phyloP scores from a whole-genome alignment of 2,113 vertebrate genomes.

The Narcine bancroftii region DNA sequence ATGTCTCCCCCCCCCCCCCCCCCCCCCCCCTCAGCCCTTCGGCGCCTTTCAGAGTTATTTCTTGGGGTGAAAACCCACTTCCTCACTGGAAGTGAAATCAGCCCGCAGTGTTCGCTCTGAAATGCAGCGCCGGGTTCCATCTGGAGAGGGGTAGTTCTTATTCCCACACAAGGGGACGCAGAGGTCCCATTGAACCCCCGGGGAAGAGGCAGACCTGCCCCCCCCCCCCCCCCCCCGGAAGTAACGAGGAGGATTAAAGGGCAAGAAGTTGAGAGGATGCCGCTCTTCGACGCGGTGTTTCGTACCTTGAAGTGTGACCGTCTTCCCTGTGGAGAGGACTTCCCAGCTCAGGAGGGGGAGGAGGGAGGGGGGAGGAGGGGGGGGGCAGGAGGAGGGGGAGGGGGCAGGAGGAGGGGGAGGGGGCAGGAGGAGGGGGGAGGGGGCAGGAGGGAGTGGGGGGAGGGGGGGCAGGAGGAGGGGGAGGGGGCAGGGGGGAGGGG shows the following conservation, averaged over 20 bases:
- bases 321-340: too few species aligned
- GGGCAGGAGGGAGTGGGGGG: not conserved
- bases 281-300: too few species aligned
- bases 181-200: not conserved
- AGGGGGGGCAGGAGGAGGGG: not conserved
- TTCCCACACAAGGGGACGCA: slow-evolving; percentile 15
- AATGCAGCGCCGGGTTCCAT: not conserved
- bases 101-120: too few species aligned
- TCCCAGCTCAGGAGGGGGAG: too few species aligned
- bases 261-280: not conserved
- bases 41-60: too few species aligned
- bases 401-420: not conserved
- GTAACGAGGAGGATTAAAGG: too few species aligned
- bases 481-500: not conserved
- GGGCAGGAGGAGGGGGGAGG: not conserved
- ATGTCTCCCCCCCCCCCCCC: not conserved
- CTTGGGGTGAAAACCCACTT: too few species aligned
- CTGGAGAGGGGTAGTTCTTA: not conserved
- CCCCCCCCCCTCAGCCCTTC: too few species aligned
- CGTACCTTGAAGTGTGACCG: too few species aligned
- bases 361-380: not conserved
- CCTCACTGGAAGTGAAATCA: too few species aligned
- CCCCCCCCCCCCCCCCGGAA: too few species aligned
- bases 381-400: not conserved
- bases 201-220: too few species aligned